Conservation (phyloP, 2,797 vertebrate genomes). For the Oryzias dopingdopingensis region DNA sequence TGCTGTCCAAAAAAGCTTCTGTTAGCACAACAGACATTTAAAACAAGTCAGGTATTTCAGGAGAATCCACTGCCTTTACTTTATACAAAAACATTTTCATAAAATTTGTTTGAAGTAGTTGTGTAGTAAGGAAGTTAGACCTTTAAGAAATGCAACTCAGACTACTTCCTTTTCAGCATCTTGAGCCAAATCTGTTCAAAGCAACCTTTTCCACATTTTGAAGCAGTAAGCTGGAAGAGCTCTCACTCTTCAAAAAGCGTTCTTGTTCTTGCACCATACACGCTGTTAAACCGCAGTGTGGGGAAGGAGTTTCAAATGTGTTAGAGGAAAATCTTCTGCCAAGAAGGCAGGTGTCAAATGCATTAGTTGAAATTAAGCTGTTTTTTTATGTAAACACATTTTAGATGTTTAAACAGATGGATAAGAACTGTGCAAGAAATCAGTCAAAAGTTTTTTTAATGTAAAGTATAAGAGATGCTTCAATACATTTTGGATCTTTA, state of each 20-base stretch:
- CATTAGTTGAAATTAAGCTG: not conserved
- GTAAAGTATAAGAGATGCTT: too few species aligned
- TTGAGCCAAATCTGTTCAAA: constrained; percentile 15
- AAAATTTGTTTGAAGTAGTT: not conserved
- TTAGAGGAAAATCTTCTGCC: constrained; percentile 14
- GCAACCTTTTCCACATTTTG: constrained; percentile 16
- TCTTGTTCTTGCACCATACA: constrained; percentile 38
- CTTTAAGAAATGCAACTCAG: constrained; percentile 7
- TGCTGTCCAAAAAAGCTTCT: too few species aligned
- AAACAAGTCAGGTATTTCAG: too few species aligned
- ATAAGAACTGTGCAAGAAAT: too few species aligned
- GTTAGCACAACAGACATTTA: too few species aligned
- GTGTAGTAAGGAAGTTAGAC: not conserved
- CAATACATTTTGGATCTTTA: too few species aligned
- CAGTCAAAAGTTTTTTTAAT: too few species aligned
- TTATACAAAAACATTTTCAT: too few species aligned
- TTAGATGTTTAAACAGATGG: not conserved
- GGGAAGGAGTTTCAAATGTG: constrained; percentile 12
- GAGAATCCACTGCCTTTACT: too few species aligned
- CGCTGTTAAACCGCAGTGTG: constrained; percentile 20
- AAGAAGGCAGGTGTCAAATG: constrained; percentile 6
- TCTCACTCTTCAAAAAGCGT: constrained; percentile 31
- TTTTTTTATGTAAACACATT: not conserved
- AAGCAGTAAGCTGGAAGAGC: constrained; percentile 41
- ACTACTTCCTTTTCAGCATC: constrained; percentile 2